Conservation (phyloP, 2,888 invertebrate genomes). For the Amiota communis region DNA sequence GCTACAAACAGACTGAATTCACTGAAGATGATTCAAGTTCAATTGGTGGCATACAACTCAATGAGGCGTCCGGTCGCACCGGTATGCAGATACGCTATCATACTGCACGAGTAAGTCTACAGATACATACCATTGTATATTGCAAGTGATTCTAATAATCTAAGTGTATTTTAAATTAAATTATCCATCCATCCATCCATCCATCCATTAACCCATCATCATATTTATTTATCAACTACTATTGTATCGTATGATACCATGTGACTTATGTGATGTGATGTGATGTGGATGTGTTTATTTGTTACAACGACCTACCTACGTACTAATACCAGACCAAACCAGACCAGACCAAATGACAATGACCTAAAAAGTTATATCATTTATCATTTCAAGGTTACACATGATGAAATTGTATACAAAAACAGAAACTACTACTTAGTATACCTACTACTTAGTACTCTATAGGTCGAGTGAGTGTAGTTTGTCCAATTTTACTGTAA, state of each 20-base stretch:
- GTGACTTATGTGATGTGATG: too few species aligned
- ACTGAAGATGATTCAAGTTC: constrained; percentile 88
- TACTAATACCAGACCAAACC: too few species aligned
- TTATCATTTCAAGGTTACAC: constrained; percentile 47
- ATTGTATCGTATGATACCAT: too few species aligned
- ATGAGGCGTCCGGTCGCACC: constrained; percentile 85
- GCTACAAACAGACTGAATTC: constrained; percentile 89
- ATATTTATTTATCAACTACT: neutral
- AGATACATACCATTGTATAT: too few species aligned
- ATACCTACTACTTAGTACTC: too few species aligned
- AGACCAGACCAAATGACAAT: constrained; percentile 35
- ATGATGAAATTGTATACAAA: constrained; percentile 25
- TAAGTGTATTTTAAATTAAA: neutral
- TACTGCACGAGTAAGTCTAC: constrained; percentile 76
- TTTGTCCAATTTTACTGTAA: too few species aligned
- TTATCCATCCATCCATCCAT: too few species aligned
- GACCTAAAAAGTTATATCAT: constrained; percentile 46
- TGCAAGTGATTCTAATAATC: neutral
- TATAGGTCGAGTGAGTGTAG: neutral
- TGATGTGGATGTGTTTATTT: too few species aligned
- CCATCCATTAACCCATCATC: neutral
- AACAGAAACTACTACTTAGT: neutral
- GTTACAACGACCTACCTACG: too few species aligned
- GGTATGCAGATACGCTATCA: constrained; percentile 89
- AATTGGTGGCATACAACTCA: constrained; percentile 87